phyloP scores from a whole-genome alignment of 2,888 invertebrate species.

The Platynereis dumerilii region DNA sequence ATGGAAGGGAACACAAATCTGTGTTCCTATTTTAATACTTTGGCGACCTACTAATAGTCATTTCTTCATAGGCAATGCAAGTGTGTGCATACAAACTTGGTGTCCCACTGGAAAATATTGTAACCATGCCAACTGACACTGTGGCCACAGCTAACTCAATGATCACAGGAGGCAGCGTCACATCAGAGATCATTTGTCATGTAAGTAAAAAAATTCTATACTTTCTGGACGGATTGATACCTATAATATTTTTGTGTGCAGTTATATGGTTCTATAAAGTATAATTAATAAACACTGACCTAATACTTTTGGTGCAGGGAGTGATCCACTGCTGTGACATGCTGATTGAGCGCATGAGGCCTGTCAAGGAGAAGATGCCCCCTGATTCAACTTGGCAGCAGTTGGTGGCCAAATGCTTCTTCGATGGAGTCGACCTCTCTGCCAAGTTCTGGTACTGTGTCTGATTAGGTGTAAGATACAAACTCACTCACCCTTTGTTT shows the following conservation, averaged over 20 bases:
- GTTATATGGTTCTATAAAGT: too few relatives aligned
- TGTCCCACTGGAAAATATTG: conserved; percentile 73
- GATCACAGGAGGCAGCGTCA: conserved; percentile 70
- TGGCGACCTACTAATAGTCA: too few relatives aligned
- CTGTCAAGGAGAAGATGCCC: conserved; percentile 52
- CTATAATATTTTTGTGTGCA: too few relatives aligned
- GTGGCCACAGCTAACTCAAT: conserved; percentile 71
- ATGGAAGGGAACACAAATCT: too few relatives aligned
- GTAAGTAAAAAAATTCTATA: too few relatives aligned
- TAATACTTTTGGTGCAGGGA: conserved; percentile 41
- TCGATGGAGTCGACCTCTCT: conserved; percentile 54
- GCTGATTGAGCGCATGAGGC: conserved; percentile 56
- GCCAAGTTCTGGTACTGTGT: conserved; percentile 47
- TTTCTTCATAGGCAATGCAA: conserved; percentile 44
- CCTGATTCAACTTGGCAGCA: conserved; percentile 55
- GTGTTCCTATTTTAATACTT: too few relatives aligned
- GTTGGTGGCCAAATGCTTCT: conserved; percentile 51
- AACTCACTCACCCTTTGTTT: too few relatives aligned
- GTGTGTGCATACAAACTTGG: conserved; percentile 76
- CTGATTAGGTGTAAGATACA: too few relatives aligned
- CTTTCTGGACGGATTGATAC: too few relatives aligned
- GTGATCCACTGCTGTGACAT: conserved; percentile 58
- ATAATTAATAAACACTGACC: too few relatives aligned
- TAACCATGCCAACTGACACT: conserved; percentile 73
- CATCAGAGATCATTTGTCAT: conserved; percentile 71